Evolutionary conservation across 2,797 vertebrate species (phyloP), one percentile per base, ranked within the genome.

Genomic region (Atherinosoma microstoma): DNA sequence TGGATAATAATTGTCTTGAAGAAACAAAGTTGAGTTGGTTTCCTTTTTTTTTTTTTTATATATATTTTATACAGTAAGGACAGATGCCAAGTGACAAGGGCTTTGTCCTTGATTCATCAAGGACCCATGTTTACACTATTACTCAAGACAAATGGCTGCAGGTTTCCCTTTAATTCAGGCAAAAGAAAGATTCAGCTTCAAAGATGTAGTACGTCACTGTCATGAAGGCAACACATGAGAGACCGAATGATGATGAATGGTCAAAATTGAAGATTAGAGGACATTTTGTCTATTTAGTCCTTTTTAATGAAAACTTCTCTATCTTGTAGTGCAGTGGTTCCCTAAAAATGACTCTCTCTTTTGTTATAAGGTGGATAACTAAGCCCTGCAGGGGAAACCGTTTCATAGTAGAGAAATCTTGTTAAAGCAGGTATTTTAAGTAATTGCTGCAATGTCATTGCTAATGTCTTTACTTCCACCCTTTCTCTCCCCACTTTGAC

Each of bases 401-500:
- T 67, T 70, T 64, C 8, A 45, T 7, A 10, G 12, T 58, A 36
- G 45, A 58, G 16, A 62, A 11, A 11, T 20, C 18, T 2, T 45
- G 22, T 38, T 38, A 54, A 22, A 59, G 75, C 15, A 63, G 27
- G 10, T 22, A 49, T 68, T 38, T 70, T 57, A 15, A 20, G 58
- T 36, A 63, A 53, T 13, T 59, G 22, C 40, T 67, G 38, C 18
- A 20, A 6, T 45, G 61, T 38, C 70, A 27, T 69, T 1, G 2
- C 29, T 61, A 27, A 29, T 7, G 0, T 51, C 27, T 53, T 53
- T 51, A n/a, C 30, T 38, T 66, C 32, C 58, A 58, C 13, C 22
- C 38, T 62, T 63, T 56, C 58, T 67, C 45, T 24, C 54, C 13
- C 15, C 62, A 58, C 7, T 24, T 22, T 22, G 10, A 59, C 3